phyloP scores from a whole-genome alignment of 1,140 invertebrate genomes.

The Drosophila kanapiae region DNA sequence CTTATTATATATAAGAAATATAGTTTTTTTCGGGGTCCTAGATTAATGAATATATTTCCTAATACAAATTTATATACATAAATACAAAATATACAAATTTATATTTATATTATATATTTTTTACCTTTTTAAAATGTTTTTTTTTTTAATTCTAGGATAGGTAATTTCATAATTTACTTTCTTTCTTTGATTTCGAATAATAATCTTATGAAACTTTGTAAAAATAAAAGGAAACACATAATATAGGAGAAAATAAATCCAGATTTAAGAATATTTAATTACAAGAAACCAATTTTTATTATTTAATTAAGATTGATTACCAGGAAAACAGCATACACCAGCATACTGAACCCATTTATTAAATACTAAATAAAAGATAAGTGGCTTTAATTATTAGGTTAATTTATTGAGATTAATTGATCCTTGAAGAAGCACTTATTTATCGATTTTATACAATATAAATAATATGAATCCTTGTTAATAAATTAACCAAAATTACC shows the following conservation, averaged over 20 bases:
- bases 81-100: neutral
- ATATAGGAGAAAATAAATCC: fast-evolving
- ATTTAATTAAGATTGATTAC: neutral
- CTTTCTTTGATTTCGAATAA: too few relatives aligned
- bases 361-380: neutral
- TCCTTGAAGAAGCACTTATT: neutral
- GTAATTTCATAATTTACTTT: too few relatives aligned
- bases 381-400: neutral
- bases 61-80: neutral
- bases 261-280: neutral
- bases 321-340: neutral
- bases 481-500: neutral
- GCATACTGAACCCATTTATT: neutral
- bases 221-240: too few relatives aligned
- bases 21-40: neutral
- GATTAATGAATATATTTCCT: neutral
- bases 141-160: too few relatives aligned
- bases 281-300: neutral
- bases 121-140: too few relatives aligned
- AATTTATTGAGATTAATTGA: neutral
- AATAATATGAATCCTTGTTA: neutral
- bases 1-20: neutral
- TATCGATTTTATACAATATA: neutral
- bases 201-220: too few relatives aligned
- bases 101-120: too few relatives aligned